These are phyloP conservation scores for Dinomys branickii DNA, from an alignment of 2,113 vertebrate genomes.

Conservation along the genomic window DNA sequence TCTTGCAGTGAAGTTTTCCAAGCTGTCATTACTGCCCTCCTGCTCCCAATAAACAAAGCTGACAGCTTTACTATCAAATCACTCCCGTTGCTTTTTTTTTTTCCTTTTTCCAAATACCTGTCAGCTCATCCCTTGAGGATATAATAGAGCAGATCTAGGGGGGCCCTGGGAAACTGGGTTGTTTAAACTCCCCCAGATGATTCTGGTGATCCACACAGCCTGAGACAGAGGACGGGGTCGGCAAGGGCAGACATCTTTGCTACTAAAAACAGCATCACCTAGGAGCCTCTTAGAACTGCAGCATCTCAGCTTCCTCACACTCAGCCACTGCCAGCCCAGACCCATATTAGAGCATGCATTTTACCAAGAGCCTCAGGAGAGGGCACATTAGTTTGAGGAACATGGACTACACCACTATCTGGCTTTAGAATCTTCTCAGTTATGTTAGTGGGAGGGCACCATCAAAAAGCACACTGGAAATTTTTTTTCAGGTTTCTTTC, in stretches of 20 bases:
- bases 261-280: neutral
- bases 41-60: constrained; percentile 40
- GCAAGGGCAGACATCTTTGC: neutral
- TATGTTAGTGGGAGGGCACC: neutral
- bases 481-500: neutral
- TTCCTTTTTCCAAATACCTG: neutral
- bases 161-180: neutral
- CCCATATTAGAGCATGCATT: neutral
- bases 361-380: neutral
- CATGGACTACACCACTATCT: neutral
- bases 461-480: constrained; percentile 36
- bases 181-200: neutral
- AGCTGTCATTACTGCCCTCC: neutral
- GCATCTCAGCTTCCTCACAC: neutral
- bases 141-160: neutral
- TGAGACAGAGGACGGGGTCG: neutral
- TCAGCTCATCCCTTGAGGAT: neutral
- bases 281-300: neutral
- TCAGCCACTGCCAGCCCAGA: neutral
- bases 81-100: neutral
- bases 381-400: neutral
- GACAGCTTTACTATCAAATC: constrained; percentile 36
- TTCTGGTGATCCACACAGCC: neutral
- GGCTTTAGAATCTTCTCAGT: constrained; percentile 30
- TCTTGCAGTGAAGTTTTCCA: constrained; percentile 40